Evolutionary conservation across 1,140 invertebrate genomes (phyloP), one percentile per base, ranked within the genome.

Genomic region (Drosophila arawakana): DNA sequence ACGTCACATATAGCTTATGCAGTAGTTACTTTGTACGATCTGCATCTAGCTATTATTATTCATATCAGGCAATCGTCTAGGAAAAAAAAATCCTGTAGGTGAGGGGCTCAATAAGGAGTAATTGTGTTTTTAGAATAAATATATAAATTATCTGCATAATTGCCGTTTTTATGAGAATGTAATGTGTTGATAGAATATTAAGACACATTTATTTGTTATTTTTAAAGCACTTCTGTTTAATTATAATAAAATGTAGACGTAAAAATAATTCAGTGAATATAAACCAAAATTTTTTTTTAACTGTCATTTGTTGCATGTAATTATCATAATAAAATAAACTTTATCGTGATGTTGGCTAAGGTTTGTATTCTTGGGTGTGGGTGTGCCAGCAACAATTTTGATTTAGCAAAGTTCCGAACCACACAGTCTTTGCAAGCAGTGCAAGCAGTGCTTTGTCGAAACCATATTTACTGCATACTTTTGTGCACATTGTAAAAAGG

Each of bases 1-100:
- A 81, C 79, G 73, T 81, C 79, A 55, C 69, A 86, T 79, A 37
- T 0, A 50, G 3, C 25, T 30, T 30, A 30, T 30, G 3, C 6
- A 30, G 25, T 30, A 30, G 18, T 30, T 30, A 10, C n/a, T 43
- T n/a, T 43, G 41, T 43, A 78, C 52, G 21, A 63, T 55, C 44
- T 66, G 55, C 44, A 47, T 39, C 44, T 25, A 18, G 47, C 49
- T 71, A 86, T 86, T 81, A 74, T 62, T 62, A 86, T 86, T 86
- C 82, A 77, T 65, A 82, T 86, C 82, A 86, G 78, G 79, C 62
- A 46, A 49, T 10, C 9, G 67, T 18, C 30, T n/a, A 11, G 3
- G 7, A 21, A 47, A 30, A 60, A 30, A 9, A 11, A 41, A 15
- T 10, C 18, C 18, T 21, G 10, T 37, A 3, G 25, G 37, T 15